Evolutionary conservation across 2,888 invertebrate species (phyloP).

Genomic region (Eristalis arbustorum): DNA sequence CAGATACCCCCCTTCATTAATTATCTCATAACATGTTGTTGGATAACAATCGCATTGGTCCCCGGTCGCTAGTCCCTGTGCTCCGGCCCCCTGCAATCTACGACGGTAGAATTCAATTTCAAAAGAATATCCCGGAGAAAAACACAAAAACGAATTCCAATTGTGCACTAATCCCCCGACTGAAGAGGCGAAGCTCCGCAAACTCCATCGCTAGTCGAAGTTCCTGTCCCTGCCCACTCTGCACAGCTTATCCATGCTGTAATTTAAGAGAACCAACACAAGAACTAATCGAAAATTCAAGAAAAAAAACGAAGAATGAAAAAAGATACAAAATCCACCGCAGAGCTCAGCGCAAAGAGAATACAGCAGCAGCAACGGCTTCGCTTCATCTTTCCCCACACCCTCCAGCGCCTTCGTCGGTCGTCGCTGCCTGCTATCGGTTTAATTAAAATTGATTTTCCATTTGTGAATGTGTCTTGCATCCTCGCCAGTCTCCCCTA

Average conservation of each 20-base stretch:
- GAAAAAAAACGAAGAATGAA: not conserved
- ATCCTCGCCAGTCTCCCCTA: constrained; percentile 4
- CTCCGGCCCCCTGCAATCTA: not conserved
- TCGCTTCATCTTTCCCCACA: not conserved
- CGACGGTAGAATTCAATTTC: constrained; percentile 29
- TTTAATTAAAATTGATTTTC: constrained; percentile 71
- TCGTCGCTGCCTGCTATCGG: constrained; percentile 23
- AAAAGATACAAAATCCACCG: not conserved
- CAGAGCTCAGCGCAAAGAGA: not conserved
- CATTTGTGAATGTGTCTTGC: constrained; percentile 40
- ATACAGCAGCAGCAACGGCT: not conserved
- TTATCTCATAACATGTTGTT: constrained; percentile 27
- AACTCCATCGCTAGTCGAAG: constrained; percentile 11
- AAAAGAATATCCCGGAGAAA: constrained; percentile 41
- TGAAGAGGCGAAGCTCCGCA: not conserved
- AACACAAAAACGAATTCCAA: constrained; percentile 36
- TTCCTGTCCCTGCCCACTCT: constrained; percentile 18
- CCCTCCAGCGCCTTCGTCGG: not conserved
- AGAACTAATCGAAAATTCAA: constrained; percentile 53
- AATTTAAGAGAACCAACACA: constrained; percentile 36
- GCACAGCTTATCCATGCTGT: constrained; percentile 29
- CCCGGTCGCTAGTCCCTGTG: no score
- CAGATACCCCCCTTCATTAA: constrained; percentile 4
- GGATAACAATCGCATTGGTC: constrained; percentile 21
- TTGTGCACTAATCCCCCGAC: constrained; percentile 28